Conservation (phyloP, 2,888 invertebrate species). For the Oscheius myriophilus region DNA sequence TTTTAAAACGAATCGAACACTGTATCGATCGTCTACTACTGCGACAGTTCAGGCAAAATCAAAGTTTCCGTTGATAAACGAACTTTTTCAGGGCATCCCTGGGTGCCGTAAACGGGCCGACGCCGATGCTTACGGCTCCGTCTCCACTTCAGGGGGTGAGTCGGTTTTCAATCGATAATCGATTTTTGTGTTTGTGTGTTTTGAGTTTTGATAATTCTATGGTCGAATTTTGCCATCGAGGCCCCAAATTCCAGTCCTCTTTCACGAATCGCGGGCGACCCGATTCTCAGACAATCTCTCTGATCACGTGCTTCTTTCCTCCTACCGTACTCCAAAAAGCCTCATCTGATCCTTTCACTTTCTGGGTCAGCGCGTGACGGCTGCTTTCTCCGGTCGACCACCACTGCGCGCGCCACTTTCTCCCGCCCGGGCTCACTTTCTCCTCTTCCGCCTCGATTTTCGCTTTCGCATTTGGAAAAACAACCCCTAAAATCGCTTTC, state of each 20-base stretch:
- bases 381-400: too few relatives aligned
- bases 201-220: too few relatives aligned
- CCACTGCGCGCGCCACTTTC: constrained; percentile 13
- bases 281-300: neutral
- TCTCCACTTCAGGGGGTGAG: constrained; percentile 24
- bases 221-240: neutral
- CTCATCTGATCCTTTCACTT: constrained; percentile 22
- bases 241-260: constrained; percentile 3
- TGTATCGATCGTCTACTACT: too few relatives aligned
- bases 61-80: too few relatives aligned
- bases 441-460: neutral
- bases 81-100: constrained; percentile 11
- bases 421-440: constrained; percentile 20
- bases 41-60: too few relatives aligned
- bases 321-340: too few relatives aligned
- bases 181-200: too few relatives aligned
- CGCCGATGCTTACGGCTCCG: constrained; percentile 18
- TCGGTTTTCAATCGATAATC: neutral
- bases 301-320: too few relatives aligned
- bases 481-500: too few relatives aligned
- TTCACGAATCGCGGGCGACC: neutral
- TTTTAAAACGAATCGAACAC: too few relatives aligned
- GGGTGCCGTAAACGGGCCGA: constrained; percentile 26
- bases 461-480: constrained; percentile 1
- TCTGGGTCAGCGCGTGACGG: constrained; percentile 30